Percentiles rank a stretch among this genome's conserved stretches.
phyloP scores from a whole-genome alignment of 2,888 invertebrate genomes.

The Nebria brevicollis region DNA sequence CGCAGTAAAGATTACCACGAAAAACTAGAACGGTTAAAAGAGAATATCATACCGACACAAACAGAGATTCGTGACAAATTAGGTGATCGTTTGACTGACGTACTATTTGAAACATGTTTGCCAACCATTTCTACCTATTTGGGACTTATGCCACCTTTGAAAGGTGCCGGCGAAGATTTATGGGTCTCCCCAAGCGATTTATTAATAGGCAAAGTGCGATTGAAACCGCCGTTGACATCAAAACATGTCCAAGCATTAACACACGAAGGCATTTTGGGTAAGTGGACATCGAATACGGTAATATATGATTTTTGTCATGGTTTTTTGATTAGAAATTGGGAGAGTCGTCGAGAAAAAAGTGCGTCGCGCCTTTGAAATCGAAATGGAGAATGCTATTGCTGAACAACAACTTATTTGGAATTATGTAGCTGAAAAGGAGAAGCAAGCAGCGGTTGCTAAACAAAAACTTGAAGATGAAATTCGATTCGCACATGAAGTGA shows the following conservation, averaged over 20 bases:
- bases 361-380: slow-evolving; percentile 55
- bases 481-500: slow-evolving; percentile 23
- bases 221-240: slow-evolving; percentile 60
- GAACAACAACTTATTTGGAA: slow-evolving; percentile 54
- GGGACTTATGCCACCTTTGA: slow-evolving; percentile 56
- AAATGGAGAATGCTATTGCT: slow-evolving; percentile 55
- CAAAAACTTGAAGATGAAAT: slow-evolving; percentile 38
- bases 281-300: neutral
- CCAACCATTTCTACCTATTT: slow-evolving; percentile 55
- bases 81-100: slow-evolving; percentile 57
- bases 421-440: slow-evolving; percentile 51
- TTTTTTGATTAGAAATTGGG: slow-evolving; percentile 56
- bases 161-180: slow-evolving; percentile 59
- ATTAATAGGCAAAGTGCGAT: slow-evolving; percentile 59
- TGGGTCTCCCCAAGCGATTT: slow-evolving; percentile 64
- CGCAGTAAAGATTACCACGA: slow-evolving; percentile 54
- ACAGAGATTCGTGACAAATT: slow-evolving; percentile 57
- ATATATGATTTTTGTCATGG: too few relatives aligned
- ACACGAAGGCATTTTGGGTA: slow-evolving; percentile 61
- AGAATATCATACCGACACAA: slow-evolving; percentile 57
- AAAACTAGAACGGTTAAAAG: slow-evolving; percentile 52
- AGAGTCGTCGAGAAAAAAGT: slow-evolving; percentile 56
- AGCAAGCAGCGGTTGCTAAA: slow-evolving; percentile 49
- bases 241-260: slow-evolving; percentile 61
- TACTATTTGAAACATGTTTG: slow-evolving; percentile 58